A percentile compares a stretch with the other conserved stretches of the same genome.
Conservation (phyloP, 2,113 vertebrate genomes). For the Cynocephalus volans region DNA sequence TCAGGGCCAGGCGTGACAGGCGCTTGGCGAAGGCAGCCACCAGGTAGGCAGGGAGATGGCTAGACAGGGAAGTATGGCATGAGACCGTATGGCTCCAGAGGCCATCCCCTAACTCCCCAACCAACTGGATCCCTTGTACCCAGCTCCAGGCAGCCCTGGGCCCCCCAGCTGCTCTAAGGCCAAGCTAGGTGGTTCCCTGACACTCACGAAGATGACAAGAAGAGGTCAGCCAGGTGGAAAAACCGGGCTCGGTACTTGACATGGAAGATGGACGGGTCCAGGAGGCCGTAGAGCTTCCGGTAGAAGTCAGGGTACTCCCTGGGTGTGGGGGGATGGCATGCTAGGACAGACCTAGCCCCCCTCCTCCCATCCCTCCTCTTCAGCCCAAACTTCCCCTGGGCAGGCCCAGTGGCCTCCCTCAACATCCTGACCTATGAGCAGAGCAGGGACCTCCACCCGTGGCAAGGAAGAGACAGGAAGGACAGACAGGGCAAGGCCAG, state of each 20-base stretch:
- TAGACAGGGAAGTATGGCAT: slow-evolving; percentile 58
- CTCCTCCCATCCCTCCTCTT: too few relatives aligned
- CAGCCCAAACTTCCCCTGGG: not conserved
- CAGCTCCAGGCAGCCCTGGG: not conserved
- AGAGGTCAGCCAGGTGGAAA: slow-evolving; percentile 95
- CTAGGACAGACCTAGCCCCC: not conserved
- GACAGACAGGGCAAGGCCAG: too few relatives aligned
- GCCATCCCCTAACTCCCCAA: not conserved
- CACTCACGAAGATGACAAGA: slow-evolving; percentile 97
- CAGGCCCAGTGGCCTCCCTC: too few relatives aligned
- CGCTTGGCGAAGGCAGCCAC: slow-evolving; percentile 97
- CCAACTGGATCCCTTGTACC: not conserved
- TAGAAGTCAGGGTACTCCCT: slow-evolving; percentile 99
- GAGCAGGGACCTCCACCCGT: not conserved
- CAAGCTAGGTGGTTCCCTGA: accelerated
- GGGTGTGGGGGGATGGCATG: not conserved
- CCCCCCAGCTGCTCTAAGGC: too few relatives aligned
- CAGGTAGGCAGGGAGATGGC: slow-evolving; percentile 96
- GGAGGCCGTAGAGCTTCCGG: slow-evolving; percentile 95
- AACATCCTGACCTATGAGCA: not conserved
- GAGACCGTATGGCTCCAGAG: not conserved
- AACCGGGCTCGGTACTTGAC: slow-evolving; percentile 97
- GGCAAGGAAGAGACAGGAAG: not conserved
- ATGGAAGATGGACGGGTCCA: slow-evolving; percentile 96
- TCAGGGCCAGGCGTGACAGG: slow-evolving; percentile 94